A percentile compares a stretch with the other conserved stretches of the same genome.
phyloP scores from a whole-genome alignment of 2,797 vertebrate species.

The Todus mexicanus region DNA sequence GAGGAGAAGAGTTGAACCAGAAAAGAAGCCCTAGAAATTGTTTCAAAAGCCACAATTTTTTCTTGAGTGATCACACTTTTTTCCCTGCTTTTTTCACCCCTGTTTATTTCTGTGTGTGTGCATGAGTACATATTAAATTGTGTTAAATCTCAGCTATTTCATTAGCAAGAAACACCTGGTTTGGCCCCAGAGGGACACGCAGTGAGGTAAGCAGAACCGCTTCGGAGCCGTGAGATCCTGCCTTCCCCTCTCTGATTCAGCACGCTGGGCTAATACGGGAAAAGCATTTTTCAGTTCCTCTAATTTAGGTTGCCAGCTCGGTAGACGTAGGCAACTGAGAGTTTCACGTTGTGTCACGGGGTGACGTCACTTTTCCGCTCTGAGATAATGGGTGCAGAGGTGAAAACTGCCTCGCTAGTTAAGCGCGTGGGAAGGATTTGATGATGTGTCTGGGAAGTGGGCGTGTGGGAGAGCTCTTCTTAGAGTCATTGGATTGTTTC shows the following conservation, averaged over 20 bases:
- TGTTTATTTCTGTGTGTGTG: not conserved
- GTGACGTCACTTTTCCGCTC: rapidly evolving
- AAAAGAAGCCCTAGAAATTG: not conserved
- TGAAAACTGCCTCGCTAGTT: not conserved
- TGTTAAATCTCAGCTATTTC: not conserved
- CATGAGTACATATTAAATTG: not conserved
- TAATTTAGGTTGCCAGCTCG: not conserved
- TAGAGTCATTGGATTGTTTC: not conserved
- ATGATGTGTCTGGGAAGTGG: not conserved
- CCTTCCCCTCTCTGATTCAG: not conserved
- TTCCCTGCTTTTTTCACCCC: not conserved
- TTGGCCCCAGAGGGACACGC: not conserved
- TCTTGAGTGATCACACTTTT: not conserved
- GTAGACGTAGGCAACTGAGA: not conserved
- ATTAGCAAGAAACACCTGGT: not conserved
- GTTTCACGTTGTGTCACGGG: not conserved
- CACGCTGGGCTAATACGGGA: not conserved
- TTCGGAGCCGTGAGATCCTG: not conserved
- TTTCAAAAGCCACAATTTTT: not conserved
- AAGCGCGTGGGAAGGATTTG: not conserved
- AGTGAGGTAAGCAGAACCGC: not conserved
- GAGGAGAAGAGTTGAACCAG: not conserved
- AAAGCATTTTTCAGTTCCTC: not conserved
- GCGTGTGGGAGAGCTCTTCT: not conserved
- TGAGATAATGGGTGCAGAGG: not conserved